Conservation (phyloP, 2,113 vertebrate species). For the Penelope pileata region DNA sequence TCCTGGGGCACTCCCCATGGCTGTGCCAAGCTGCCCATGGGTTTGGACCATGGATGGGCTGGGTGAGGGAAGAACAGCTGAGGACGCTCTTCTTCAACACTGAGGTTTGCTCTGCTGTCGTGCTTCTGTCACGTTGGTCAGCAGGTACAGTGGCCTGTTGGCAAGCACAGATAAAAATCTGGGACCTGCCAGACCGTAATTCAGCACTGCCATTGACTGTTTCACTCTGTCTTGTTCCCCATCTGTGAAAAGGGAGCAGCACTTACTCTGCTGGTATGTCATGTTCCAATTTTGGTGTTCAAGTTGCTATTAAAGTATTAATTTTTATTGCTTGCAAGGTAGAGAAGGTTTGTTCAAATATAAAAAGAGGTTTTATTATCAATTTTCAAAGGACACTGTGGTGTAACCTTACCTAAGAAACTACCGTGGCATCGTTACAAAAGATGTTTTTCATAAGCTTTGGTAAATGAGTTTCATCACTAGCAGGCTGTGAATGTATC, state of each 20-base stretch:
- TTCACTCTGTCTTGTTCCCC: neutral
- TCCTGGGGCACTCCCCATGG: neutral
- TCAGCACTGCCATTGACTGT: neutral
- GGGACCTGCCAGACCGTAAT: neutral
- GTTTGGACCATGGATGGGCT: rapidly evolving
- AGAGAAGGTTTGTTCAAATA: neutral
- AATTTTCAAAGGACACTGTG: neutral
- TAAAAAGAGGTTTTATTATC: neutral
- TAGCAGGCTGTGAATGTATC: neutral
- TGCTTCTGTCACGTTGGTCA: neutral
- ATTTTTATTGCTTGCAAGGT: neutral
- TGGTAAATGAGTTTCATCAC: neutral
- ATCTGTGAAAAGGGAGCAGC: neutral
- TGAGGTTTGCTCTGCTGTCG: neutral
- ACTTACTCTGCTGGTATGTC: neutral
- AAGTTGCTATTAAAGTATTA: neutral
- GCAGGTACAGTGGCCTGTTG: neutral
- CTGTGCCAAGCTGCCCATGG: neutral
- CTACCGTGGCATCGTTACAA: neutral
- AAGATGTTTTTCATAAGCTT: constrained; percentile 32
- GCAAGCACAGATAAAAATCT: neutral
- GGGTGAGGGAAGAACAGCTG: neutral
- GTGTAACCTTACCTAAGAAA: neutral
- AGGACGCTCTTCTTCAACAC: neutral
- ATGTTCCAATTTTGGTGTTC: neutral